These are phyloP conservation scores for Sarcoramphus papa DNA, from an alignment of 2,797 vertebrate species.

Conservation along the genomic window DNA sequence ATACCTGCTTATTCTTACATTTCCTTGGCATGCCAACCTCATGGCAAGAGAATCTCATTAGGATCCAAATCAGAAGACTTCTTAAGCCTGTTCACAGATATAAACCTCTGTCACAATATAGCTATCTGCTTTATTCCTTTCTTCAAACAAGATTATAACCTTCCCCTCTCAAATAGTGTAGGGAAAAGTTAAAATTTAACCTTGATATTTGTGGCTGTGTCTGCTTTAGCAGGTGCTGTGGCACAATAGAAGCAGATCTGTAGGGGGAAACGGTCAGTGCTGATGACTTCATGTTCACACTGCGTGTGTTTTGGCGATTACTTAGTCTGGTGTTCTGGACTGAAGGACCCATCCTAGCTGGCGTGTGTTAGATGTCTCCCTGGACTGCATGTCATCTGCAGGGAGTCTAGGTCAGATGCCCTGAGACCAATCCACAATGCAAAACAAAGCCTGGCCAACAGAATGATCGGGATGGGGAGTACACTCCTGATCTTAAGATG, in stretches of 20 bases:
- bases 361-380: background rate
- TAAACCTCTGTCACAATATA: background rate
- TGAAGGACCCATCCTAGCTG: background rate
- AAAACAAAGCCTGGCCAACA: background rate
- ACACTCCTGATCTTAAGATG: background rate
- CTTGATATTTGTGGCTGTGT: background rate
- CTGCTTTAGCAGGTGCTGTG: background rate
- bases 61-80: background rate
- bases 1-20: background rate
- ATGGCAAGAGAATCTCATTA: background rate
- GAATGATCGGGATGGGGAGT: background rate
- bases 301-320: background rate
- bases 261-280: accelerated
- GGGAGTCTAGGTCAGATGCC: background rate
- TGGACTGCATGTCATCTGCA: background rate
- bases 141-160: background rate
- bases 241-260: background rate
- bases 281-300: background rate
- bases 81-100: background rate
- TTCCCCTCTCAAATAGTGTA: background rate
- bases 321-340: background rate
- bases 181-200: constrained; percentile 6
- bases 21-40: background rate
- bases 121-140: background rate
- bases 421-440: background rate